A percentile compares a stretch with the other conserved stretches of the same genome.
Evolutionary conservation across 2,888 invertebrate species (phyloP).

Genomic region (Drosophila longiperda): DNA sequence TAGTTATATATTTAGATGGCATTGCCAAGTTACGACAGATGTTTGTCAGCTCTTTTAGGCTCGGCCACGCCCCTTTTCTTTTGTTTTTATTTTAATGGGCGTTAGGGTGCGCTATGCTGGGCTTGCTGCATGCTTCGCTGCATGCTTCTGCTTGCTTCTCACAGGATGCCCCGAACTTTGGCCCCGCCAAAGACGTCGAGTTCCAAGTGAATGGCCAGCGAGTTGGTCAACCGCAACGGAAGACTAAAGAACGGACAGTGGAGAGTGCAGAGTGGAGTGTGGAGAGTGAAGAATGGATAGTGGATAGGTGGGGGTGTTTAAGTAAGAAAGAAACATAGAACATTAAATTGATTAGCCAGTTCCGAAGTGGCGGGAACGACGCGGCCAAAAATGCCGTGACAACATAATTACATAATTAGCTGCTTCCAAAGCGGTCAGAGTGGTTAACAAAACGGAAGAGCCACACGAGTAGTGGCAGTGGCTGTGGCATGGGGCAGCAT

Average conservation of each 20-base stretch:
- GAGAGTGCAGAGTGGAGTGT: not conserved
- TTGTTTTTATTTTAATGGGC: not conserved
- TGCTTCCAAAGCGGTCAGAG: slow-evolving; percentile 64
- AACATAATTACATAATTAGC: slow-evolving; percentile 82
- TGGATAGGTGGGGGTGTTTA: not conserved
- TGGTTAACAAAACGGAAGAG: slow-evolving; percentile 25
- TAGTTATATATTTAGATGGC: not conserved
- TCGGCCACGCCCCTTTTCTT: slow-evolving; percentile 33
- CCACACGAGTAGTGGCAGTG: slow-evolving; percentile 1
- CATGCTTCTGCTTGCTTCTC: slow-evolving; percentile 30
- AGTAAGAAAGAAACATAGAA: slow-evolving; percentile 37
- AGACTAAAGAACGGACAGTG: not conserved
- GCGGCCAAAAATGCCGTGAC: slow-evolving; percentile 59
- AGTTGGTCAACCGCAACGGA: slow-evolving; percentile 76
- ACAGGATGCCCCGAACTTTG: slow-evolving; percentile 36
- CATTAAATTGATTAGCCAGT: slow-evolving; percentile 66
- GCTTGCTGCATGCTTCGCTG: slow-evolving; percentile 6
- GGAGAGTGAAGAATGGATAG: not conserved
- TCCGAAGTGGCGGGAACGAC: slow-evolving; percentile 39
- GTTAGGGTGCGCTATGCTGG: slow-evolving; percentile 45
- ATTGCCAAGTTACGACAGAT: slow-evolving; percentile 23
- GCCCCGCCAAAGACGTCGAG: slow-evolving; percentile 37
- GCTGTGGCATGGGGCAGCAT: not conserved
- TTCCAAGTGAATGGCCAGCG: slow-evolving; percentile 66
- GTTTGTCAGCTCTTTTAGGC: slow-evolving; percentile 18